Base-by-base conservation (phyloP, 1,140 invertebrate species). In the Bombus affinis region DNA sequence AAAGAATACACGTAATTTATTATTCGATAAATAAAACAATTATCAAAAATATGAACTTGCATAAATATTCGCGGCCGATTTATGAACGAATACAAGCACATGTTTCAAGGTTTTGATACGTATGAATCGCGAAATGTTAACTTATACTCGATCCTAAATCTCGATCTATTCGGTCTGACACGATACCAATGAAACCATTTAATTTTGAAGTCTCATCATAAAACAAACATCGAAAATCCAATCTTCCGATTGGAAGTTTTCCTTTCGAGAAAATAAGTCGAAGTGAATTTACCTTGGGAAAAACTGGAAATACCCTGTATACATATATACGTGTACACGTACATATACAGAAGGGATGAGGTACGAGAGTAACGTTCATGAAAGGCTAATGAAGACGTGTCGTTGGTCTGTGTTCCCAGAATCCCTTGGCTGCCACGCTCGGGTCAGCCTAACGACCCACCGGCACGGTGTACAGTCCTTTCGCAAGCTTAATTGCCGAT, bases 341-440 rank as follows among this genome's bases (percentile, higher is more conserved):
- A 22, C 13, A 28, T 44, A 62, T 37, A 65, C 35, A 37, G 6
- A 39, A 59, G 25, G 59, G 75, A 76, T 81, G 86, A 89, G 82
- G 77, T 71, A 86, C 76, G 86, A 85, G 89, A 87, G 86, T 91
- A 90, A 85, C 89, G 92, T 94, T 94, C 93, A 93, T 95, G 92
- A 94, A 95, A 94, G 92, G 93, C 93, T 95, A 94, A 94, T 94
- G 93, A 95, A 95, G 93, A 95, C 91, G 92, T 92, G 92, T 93
- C 93, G 91, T 86, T 91, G 91, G 92, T 86, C 89, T 89, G 73
- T 93, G 91, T 94, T 94, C 92, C 91, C 86, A 89, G 92, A 93
- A 94, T 93, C 91, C 87, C 88, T 92, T 84, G 76, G 68, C 88
- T 87, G 78, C 62, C 77, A 89, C 71, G 74, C 44, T 87, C 42